Evolutionary conservation across 2,797 vertebrate genomes (phyloP).

Genomic region (Sphenodon punctatus): DNA sequence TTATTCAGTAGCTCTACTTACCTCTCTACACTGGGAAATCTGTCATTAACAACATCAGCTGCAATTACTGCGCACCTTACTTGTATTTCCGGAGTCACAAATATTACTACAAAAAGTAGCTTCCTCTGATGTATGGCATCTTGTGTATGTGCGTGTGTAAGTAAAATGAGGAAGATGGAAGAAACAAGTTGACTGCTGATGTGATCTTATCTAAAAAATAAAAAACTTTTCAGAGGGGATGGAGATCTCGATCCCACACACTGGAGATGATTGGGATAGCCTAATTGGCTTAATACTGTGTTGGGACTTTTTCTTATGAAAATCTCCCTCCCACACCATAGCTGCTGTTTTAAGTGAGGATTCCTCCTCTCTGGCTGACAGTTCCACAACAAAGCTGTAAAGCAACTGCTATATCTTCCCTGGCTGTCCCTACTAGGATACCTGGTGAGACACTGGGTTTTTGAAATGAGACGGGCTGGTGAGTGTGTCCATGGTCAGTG

Average conservation of each 20-base stretch:
- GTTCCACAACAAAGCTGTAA: background rate
- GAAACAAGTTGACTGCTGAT: background rate
- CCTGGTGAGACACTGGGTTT: background rate
- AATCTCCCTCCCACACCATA: background rate
- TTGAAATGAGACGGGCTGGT: no score
- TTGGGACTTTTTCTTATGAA: background rate
- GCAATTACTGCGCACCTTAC: background rate
- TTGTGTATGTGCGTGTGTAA: background rate
- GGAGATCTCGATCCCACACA: background rate
- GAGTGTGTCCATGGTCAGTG: no score
- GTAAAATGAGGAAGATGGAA: background rate
- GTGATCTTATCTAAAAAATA: background rate
- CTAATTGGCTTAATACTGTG: background rate
- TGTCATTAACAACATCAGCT: conserved; percentile 3
- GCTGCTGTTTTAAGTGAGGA: background rate
- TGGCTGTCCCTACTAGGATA: background rate
- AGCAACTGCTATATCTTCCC: rapidly evolving
- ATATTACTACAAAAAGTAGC: background rate
- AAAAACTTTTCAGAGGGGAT: background rate
- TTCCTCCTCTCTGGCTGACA: no score
- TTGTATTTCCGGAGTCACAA: background rate
- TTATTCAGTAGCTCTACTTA: conserved; percentile 19
- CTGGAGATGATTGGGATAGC: background rate
- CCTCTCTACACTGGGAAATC: background rate
- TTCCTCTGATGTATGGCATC: background rate